Percentiles rank a stretch among this genome's conserved stretches.
Evolutionary conservation across 2,888 invertebrate species (phyloP).

Genomic region (Drosophila differens): DNA sequence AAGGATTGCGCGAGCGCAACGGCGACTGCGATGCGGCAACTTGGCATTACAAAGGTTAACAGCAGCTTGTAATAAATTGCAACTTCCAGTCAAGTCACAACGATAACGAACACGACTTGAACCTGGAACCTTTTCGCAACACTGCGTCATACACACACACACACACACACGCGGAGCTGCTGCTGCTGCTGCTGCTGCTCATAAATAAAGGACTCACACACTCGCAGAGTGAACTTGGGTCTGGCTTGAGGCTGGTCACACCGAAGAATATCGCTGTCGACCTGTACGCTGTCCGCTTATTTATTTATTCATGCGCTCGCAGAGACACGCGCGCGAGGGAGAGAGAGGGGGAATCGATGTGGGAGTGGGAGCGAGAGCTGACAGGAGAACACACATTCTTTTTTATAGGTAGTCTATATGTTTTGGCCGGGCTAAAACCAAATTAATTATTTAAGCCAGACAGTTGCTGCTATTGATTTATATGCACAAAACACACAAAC

Average conservation of each 20-base stretch:
- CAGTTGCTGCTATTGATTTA: conserved; percentile 68
- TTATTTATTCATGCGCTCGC: conserved; percentile 55
- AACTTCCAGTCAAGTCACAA: conserved; percentile 9
- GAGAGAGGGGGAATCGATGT: neutral
- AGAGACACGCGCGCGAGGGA: neutral
- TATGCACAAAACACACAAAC: conserved; percentile 31
- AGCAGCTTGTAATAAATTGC: conserved; percentile 39
- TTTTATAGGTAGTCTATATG: conserved; percentile 68
- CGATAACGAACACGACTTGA: conserved; percentile 25
- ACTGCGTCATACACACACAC: conserved; percentile 28
- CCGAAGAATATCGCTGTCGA: conserved; percentile 36
- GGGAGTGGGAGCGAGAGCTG: neutral
- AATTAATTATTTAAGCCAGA: conserved; percentile 74
- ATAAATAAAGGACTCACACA: conserved; percentile 50
- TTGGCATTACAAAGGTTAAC: conserved; percentile 46
- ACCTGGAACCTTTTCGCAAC: conserved; percentile 35
- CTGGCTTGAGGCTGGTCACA: conserved; percentile 19
- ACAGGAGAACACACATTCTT: conserved; percentile 22
- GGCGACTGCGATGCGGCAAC: conserved; percentile 43
- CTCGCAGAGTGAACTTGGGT: neutral
- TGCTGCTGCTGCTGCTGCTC: conserved; percentile 4
- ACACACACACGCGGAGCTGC: neutral
- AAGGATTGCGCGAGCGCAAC: conserved; percentile 70
- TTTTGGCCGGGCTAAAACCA: conserved; percentile 49
- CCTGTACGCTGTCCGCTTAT: conserved; percentile 40